A percentile compares a stretch with the other conserved stretches of the same genome.
Conservation (phyloP, 2,888 invertebrate genomes). For the Lithophane socia region DNA sequence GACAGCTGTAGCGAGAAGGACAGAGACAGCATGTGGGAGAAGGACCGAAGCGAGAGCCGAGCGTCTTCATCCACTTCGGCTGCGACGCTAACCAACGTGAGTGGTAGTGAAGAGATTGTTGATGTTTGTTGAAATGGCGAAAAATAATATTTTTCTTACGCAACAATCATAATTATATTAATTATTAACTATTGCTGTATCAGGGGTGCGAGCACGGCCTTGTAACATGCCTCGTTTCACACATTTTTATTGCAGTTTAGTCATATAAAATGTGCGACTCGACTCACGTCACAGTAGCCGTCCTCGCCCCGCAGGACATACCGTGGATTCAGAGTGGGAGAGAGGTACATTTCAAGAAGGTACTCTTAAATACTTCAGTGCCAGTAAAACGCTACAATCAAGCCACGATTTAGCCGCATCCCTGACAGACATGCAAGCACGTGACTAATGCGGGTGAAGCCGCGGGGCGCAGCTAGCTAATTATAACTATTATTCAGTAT, state of each 20-base stretch:
- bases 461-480: too few relatives aligned
- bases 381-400: not conserved
- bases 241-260: too few relatives aligned
- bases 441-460: too few relatives aligned
- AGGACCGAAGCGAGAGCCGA: constrained; percentile 84
- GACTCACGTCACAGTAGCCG: too few relatives aligned
- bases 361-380: not conserved
- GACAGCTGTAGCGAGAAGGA: constrained; percentile 86
- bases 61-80: constrained; percentile 89
- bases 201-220: too few relatives aligned
- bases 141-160: not conserved
- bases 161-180: too few relatives aligned
- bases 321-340: not conserved
- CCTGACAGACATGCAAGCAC: not conserved
- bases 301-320: not conserved
- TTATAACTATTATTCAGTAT: too few relatives aligned
- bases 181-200: too few relatives aligned
- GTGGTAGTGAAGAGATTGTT: constrained; percentile 70
- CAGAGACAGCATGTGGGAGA: constrained; percentile 85
- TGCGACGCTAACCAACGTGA: constrained; percentile 92
- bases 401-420: not conserved
- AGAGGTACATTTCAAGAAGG: not conserved
- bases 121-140: not conserved
- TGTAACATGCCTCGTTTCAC: too few relatives aligned
- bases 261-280: too few relatives aligned